These are phyloP conservation scores for Acanthaster planci DNA, from an alignment of 35 echinoderm and acorn worm genomes.

Conservation along the genomic window DNA sequence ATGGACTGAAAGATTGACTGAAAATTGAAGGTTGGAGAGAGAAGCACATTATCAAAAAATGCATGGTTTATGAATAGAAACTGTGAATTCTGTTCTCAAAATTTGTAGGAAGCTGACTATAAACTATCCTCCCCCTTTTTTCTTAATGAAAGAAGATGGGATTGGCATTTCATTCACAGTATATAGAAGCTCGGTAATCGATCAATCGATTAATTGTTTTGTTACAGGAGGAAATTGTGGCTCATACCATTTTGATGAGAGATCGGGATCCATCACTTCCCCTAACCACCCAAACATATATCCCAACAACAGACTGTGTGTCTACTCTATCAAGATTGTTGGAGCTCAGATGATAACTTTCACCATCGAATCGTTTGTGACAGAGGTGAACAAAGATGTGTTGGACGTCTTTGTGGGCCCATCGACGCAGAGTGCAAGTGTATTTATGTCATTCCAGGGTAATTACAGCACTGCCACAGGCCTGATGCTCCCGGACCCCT, in stretches of 20 bases:
- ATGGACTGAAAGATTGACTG: too few relatives aligned
- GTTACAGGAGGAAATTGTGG: conserved; percentile 58
- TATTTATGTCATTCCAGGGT: neutral
- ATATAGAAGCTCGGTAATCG: too few relatives aligned
- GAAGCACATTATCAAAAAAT: too few relatives aligned
- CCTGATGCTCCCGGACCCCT: neutral
- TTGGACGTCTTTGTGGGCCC: conserved; percentile 12
- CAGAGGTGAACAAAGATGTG: conserved; percentile 36
- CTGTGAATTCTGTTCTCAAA: too few relatives aligned
- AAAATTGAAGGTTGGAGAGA: too few relatives aligned
- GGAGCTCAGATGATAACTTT: conserved; percentile 54
- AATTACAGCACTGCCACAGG: neutral
- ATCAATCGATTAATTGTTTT: neutral
- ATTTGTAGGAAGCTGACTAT: too few relatives aligned
- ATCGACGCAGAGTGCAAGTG: neutral
- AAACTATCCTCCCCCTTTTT: too few relatives aligned
- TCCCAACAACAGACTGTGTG: conserved; percentile 9
- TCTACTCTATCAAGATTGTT: conserved; percentile 46
- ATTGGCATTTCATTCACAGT: too few relatives aligned
- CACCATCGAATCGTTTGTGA: conserved; percentile 19
- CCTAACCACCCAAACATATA: conserved; percentile 44
- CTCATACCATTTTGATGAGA: neutral
- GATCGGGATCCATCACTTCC: conserved; percentile 9
- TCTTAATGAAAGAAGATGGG: too few relatives aligned
- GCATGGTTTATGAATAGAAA: too few relatives aligned